Conservation (phyloP, 2,113 vertebrate species). For the Leptobrachium leishanense region DNA sequence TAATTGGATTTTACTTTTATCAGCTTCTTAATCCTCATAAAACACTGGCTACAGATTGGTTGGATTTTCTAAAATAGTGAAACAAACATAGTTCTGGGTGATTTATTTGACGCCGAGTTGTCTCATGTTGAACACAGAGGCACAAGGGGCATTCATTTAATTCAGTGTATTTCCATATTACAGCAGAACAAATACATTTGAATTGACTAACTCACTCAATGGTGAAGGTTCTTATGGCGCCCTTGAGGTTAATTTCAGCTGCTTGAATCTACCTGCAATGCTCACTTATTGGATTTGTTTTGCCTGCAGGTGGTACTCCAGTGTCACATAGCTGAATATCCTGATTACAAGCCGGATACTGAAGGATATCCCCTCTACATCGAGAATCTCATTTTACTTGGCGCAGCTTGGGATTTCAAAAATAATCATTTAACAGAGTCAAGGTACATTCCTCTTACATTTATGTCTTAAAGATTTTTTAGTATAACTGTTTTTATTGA, state of each 20-base stretch:
- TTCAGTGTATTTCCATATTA: background rate
- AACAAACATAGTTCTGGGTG: too few relatives aligned
- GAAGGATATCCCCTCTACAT: constrained; percentile 32
- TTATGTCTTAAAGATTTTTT: background rate
- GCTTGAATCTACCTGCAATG: background rate
- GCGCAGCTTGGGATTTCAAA: constrained; percentile 44
- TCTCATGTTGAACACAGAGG: too few relatives aligned
- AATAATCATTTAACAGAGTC: constrained; percentile 27
- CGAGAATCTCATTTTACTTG: constrained; percentile 26
- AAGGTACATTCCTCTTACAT: constrained; percentile 14
- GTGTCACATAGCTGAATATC: constrained; percentile 36
- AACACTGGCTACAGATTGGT: too few relatives aligned
- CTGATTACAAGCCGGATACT: constrained; percentile 17
- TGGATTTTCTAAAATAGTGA: too few relatives aligned
- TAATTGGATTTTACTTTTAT: too few relatives aligned
- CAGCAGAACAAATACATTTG: background rate
- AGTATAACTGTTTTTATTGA: background rate
- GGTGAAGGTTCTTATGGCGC: too few relatives aligned
- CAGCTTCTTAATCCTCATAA: too few relatives aligned
- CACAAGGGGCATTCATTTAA: background rate
- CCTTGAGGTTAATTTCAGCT: background rate
- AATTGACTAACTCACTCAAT: background rate
- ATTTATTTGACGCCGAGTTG: too few relatives aligned
- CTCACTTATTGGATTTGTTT: background rate
- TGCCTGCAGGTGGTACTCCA: constrained; percentile 31